Evolutionary conservation across 2,113 vertebrate species (phyloP), one percentile per base, ranked within the genome.

Genomic region (Paedocypris sp.): DNA sequence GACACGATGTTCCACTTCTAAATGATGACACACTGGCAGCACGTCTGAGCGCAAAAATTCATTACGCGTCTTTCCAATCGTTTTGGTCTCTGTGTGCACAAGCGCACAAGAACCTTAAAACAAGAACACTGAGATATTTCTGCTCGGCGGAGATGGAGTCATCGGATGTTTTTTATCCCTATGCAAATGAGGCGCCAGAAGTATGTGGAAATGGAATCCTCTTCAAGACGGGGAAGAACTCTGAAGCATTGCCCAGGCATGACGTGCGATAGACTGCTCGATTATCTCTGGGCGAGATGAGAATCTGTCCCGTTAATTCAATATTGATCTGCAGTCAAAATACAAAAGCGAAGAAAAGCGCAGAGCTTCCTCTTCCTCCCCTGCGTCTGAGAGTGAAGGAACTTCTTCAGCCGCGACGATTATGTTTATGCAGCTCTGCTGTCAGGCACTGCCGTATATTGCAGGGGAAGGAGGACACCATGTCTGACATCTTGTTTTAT

Each of bases 301-400:
- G 51, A 50, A 58, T 62, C 51, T 46, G 35, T 46, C 29, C 35
- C 19, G 45, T 62, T 70, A 70, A 70, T 70, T 66, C 39, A 42
- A 16, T 70, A 66, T 66, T 35, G 63, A 66, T 70, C 45, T 16
- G 38, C 45, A 32, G 22, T 57, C 53, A 41, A 18, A 31, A 43
- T 4, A 58, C 46, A 66, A 25, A 33, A 35, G 3, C 16, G 1
- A 38, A 26, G 5, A 52, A 9, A 20, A 23, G 18, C 18, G 5
- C 16, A 13, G 18, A 33, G 29, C 48, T 11, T 49, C 28, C 48
- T 11, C 19, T 51, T 31, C 28, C 6, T 18, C 48, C 3, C 31
- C 5, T 1, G 20, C 19, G 29, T 18, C 29, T 33, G 48, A 19
- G 18, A 2, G 18, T 25, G 22, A 53, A 13, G 22, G 22, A 38